Conservation (phyloP, 2,113 vertebrate species). For the Carettochelys insculpta region DNA sequence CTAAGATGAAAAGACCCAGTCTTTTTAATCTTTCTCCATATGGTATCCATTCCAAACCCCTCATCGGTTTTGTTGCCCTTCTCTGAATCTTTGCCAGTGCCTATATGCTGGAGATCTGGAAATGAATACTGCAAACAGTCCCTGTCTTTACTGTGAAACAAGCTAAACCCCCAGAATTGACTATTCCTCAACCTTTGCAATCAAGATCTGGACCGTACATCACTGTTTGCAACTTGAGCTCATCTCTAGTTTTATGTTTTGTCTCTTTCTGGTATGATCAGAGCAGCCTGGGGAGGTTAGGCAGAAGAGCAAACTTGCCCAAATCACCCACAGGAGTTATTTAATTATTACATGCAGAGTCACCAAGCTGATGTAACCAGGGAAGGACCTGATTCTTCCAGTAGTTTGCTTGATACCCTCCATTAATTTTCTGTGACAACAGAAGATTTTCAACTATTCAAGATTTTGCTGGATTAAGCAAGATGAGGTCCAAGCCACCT, state of each 20-base stretch:
- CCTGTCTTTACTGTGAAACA: background rate
- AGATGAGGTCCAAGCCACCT: background rate
- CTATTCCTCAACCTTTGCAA: background rate
- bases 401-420: background rate
- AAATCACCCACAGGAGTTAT: background rate
- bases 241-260: background rate
- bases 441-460: too few species aligned
- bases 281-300: background rate
- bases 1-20: too few species aligned
- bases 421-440: too few species aligned
- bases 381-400: background rate
- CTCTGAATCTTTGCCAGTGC: too few species aligned
- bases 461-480: background rate
- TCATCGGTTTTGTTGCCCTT: too few species aligned
- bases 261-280: background rate
- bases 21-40: too few species aligned
- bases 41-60: too few species aligned
- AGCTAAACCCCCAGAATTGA: background rate
- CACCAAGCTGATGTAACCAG: background rate
- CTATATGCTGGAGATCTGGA: background rate
- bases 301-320: background rate
- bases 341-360: background rate
- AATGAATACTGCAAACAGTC: background rate
- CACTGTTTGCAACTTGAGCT: background rate
- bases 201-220: background rate